Evolutionary conservation across 92 coral and sea anemone genomes (phyloP), one percentile per base, ranked within the genome.

Genomic region (Siderastrea siderea): DNA sequence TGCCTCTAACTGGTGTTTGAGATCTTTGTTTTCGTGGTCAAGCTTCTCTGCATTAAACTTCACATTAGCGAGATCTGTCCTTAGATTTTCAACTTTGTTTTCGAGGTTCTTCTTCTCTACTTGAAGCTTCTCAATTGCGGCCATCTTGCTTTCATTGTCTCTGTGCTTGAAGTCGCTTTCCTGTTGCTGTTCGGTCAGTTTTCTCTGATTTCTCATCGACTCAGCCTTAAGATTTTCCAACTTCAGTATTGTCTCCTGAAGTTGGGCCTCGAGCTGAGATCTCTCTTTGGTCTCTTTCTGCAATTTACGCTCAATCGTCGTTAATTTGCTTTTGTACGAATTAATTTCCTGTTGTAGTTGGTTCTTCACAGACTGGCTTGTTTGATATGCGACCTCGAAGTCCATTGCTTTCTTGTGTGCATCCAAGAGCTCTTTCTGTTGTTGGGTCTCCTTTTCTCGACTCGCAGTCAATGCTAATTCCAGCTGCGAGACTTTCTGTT

Each of bases 391-490:
- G 16, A 95, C 79, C 81, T 97, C 99, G 57, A 84, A 83, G 60
- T 97, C 99, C 2, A 93, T 77, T 7, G 93, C 90, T 60, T 91
- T 97, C 86, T 94, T 95, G 85, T 79, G 84, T 15, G 94, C 92
- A 77, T 94, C 94, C 6, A 97, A 64, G 47, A 95, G 86, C 17
- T 92, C 97, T 82, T 80, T 90, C 91, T 92, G 95, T 44, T 92
- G 90, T 68, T 78, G 88, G 38, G 89, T 89, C 59, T 88, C 89
- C 47, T 78, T 93, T 62, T 92, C 97, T 11, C 86, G 93, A 61
- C 78, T 69, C 43, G 74, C 91, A 50, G 50, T 78, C 47, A 95
- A 61, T 44, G 93, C 84, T 65, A 79, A 60, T 59, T 94, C 98
- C 50, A 95, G 91, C 49, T 93, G 93, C 51, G 93, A 71, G 43